Conservation (phyloP, 2,113 vertebrate genomes). For the Stegostoma tigrinum region DNA sequence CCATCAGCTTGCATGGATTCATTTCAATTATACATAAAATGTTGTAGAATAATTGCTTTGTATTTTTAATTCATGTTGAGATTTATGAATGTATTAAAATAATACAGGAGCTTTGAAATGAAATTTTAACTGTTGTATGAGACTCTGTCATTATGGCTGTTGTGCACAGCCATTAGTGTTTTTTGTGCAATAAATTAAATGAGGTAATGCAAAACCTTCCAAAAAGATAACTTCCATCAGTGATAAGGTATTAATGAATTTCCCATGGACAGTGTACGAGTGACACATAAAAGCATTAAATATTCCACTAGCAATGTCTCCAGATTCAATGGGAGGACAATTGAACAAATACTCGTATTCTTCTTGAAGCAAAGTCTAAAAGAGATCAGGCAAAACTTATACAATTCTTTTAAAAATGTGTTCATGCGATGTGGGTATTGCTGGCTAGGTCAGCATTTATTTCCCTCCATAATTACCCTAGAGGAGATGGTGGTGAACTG, state of each 20-base stretch:
- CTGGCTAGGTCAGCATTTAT: too few species aligned
- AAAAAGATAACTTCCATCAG: background rate
- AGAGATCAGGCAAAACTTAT: background rate
- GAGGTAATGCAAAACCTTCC: background rate
- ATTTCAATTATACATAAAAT: background rate
- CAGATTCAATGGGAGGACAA: background rate
- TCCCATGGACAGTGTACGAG: background rate
- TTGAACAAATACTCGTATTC: background rate
- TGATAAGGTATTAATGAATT: background rate
- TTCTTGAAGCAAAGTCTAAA: background rate
- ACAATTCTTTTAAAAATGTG: background rate
- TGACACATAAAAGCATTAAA: background rate
- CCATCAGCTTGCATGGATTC: background rate
- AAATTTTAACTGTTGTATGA: background rate
- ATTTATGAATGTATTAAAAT: background rate
- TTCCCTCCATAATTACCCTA: too few species aligned
- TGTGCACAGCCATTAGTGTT: background rate
- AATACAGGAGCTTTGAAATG: background rate
- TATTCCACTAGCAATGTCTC: background rate
- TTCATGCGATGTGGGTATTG: too few species aligned
- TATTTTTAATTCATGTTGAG: background rate
- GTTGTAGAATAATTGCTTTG: background rate
- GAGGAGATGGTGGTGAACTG: too few species aligned
- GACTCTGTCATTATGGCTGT: background rate
- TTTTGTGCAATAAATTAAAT: background rate